Evolutionary conservation across 2,113 vertebrate genomes (phyloP).

Genomic region (Pycnonotus jocosus): DNA sequence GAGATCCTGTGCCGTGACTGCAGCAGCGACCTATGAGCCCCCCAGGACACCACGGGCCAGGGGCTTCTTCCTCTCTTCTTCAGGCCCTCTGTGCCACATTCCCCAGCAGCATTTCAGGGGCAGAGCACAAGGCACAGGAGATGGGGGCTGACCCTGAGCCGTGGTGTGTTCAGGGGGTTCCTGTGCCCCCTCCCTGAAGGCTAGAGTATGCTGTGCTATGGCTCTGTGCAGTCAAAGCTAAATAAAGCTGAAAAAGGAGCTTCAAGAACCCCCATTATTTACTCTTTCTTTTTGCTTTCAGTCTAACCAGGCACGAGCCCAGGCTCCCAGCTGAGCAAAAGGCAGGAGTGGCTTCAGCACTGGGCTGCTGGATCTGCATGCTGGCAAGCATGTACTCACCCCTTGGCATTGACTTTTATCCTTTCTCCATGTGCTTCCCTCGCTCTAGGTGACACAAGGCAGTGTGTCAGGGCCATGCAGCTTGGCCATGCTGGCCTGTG

Average conservation of each 20-base stretch:
- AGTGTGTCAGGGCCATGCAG: background rate
- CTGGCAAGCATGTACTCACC: background rate
- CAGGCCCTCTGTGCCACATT: background rate
- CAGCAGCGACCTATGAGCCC: constrained; percentile 84
- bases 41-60: background rate
- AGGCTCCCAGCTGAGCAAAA: background rate
- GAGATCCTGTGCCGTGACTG: constrained; percentile 92
- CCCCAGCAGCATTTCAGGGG: background rate
- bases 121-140: background rate
- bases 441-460: background rate
- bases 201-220: background rate
- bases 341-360: background rate
- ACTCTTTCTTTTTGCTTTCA: constrained; percentile 43
- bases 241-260: constrained; percentile 49
- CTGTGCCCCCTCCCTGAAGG: background rate
- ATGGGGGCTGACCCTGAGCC: background rate
- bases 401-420: background rate
- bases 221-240: constrained; percentile 32
- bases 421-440: background rate
- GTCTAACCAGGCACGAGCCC: background rate
- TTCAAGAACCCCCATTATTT: constrained; percentile 37
- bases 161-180: background rate
- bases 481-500: background rate
- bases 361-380: background rate
- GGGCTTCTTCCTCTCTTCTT: background rate